Evolutionary conservation across 2,888 invertebrate genomes (phyloP).

Genomic region (Cerastoderma edule): DNA sequence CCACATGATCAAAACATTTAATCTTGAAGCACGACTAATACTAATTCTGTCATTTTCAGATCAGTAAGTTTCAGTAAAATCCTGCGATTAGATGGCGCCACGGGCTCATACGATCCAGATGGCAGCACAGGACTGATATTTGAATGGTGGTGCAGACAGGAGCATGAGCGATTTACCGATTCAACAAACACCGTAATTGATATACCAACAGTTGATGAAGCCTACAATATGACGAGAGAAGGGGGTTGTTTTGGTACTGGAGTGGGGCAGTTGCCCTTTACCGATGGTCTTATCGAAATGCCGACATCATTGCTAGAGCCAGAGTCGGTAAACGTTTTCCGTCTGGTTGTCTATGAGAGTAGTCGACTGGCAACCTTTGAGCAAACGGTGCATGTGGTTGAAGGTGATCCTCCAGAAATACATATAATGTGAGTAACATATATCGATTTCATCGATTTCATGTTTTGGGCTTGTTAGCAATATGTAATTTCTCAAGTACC

Average conservation of each 20-base stretch:
- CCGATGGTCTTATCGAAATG: slow-evolving; percentile 38
- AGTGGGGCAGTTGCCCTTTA: slow-evolving; percentile 50
- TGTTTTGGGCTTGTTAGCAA: too few relatives aligned
- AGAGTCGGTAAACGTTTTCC: slow-evolving; percentile 62
- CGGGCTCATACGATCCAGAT: slow-evolving; percentile 68
- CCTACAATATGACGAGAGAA: slow-evolving; percentile 37
- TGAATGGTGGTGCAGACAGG: slow-evolving; percentile 65
- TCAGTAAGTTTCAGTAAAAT: slow-evolving; percentile 61
- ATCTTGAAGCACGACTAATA: too few relatives aligned
- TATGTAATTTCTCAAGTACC: too few relatives aligned
- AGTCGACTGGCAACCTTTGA: slow-evolving; percentile 46
- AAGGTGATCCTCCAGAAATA: slow-evolving; percentile 64
- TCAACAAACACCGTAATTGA: slow-evolving; percentile 25
- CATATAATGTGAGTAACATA: slow-evolving; percentile 59
- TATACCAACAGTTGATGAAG: slow-evolving; percentile 46
- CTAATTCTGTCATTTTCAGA: not conserved
- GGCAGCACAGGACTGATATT: slow-evolving; percentile 41
- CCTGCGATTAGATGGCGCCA: slow-evolving; percentile 58
- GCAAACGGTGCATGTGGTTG: slow-evolving; percentile 62
- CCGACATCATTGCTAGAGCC: slow-evolving; percentile 56
- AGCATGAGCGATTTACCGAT: slow-evolving; percentile 47
- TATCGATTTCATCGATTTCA: too few relatives aligned
- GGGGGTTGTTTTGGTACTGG: slow-evolving; percentile 70
- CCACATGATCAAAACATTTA: too few relatives aligned
- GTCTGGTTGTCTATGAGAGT: slow-evolving; percentile 54